These are phyloP conservation scores for Rhinichthys osculus DNA, from an alignment of 2,797 vertebrate species.

Conservation along the genomic window DNA sequence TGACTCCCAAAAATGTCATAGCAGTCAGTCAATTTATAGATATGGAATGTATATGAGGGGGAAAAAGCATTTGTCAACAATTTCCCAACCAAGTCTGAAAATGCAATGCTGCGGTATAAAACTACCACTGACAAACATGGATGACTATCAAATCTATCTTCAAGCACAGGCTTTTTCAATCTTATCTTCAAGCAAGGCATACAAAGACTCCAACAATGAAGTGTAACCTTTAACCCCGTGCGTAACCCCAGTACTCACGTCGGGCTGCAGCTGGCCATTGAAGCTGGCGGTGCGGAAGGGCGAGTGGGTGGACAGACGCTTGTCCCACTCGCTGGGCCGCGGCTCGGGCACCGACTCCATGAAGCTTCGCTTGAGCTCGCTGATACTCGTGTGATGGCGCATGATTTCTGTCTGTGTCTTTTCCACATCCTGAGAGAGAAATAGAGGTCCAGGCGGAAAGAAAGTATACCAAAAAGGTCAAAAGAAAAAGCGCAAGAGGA, in stretches of 20 bases:
- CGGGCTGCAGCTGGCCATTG: slow-evolving; percentile 91
- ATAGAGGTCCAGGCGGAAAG: background rate
- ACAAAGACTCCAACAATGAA: background rate
- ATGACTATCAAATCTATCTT: background rate
- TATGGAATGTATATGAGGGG: too few relatives aligned
- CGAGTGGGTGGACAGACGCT: slow-evolving; percentile 93
- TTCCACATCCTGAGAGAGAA: slow-evolving; percentile 86
- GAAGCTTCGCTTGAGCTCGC: slow-evolving; percentile 96
- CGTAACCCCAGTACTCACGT: slow-evolving; percentile 79
- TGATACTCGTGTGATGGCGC: slow-evolving; percentile 97
- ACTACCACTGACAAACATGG: background rate
- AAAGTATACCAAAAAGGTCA: slow-evolving; percentile 4
- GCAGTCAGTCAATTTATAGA: background rate
- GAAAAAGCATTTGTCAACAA: background rate
- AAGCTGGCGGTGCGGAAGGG: slow-evolving; percentile 90
- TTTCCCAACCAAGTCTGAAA: background rate
- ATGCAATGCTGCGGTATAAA: background rate
- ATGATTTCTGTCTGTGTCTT: slow-evolving; percentile 95
- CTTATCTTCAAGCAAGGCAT: background rate
- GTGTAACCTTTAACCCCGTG: background rate
- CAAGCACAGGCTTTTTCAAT: background rate
- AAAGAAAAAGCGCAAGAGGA: background rate
- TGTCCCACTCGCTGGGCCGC: slow-evolving; percentile 96
- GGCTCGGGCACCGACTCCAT: slow-evolving; percentile 96
- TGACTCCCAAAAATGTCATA: background rate